Evolutionary conservation across 2,888 invertebrate species (phyloP).

Genomic region (Agrochola lota): DNA sequence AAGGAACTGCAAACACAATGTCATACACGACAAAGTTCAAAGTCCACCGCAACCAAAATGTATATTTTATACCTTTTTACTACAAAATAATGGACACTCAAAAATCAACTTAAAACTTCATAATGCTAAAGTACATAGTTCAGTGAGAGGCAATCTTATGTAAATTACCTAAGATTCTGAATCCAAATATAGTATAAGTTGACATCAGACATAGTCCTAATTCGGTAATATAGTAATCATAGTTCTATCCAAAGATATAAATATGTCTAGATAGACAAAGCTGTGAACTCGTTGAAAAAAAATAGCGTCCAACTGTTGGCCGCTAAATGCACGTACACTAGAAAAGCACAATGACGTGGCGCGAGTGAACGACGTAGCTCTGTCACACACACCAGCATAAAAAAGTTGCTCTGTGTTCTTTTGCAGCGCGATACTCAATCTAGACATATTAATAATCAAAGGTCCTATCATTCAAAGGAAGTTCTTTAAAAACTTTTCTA

Average conservation of each 20-base stretch:
- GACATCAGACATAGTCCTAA: not conserved
- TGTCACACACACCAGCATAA: no score
- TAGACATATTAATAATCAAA: no score
- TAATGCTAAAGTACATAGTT: not conserved
- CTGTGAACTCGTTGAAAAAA: no score
- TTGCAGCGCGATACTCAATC: no score
- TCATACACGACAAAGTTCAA: not conserved
- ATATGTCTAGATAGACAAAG: no score
- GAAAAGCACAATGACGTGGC: no score
- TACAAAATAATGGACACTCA: not conserved
- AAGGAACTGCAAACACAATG: not conserved
- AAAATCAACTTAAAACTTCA: not conserved
- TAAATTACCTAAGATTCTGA: no score
- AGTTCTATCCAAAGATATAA: not conserved
- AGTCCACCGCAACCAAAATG: not conserved
- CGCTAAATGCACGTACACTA: no score
- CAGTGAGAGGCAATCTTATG: not conserved
- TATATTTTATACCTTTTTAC: not conserved
- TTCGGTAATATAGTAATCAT: slow-evolving; percentile 2
- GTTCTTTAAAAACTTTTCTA: slow-evolving; percentile 39
- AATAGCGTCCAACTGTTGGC: no score
- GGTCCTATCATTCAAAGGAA: slow-evolving; percentile 24
- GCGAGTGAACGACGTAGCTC: no score
- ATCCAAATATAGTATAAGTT: no score
- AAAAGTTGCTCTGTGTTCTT: no score